These are phyloP conservation scores for Potorous gilbertii DNA, from an alignment of 2,797 vertebrate species.

Conservation along the genomic window DNA sequence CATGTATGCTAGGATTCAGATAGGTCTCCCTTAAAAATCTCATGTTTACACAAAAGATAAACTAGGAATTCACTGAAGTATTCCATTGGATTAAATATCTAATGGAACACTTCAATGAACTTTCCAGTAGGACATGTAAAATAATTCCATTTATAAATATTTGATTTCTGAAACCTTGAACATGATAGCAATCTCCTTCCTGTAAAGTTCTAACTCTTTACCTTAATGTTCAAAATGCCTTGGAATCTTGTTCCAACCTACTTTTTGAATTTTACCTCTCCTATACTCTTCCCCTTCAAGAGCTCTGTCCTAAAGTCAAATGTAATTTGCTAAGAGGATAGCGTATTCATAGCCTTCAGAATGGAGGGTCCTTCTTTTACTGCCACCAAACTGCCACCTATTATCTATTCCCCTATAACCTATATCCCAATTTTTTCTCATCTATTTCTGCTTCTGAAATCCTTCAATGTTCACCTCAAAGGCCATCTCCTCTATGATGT, in stretches of 20 bases:
- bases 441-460: background rate
- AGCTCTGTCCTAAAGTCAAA: background rate
- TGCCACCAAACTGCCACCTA: background rate
- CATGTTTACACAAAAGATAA: background rate
- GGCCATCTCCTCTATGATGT: too few species aligned
- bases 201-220: background rate
- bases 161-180: background rate
- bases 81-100: background rate
- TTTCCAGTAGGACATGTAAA: constrained; percentile 2
- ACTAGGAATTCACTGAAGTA: background rate
- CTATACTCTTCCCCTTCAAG: background rate
- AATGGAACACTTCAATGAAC: background rate
- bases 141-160: background rate
- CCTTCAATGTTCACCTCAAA: too few species aligned
- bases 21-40: background rate
- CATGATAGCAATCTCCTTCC: background rate
- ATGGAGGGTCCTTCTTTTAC: background rate
- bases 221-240: background rate
- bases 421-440: background rate
- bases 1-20: background rate
- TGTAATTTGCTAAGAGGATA: background rate
- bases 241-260: background rate
- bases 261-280: background rate
- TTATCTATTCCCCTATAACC: background rate
- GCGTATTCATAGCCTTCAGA: background rate